Conservation (phyloP, 2,888 invertebrate species). For the Sarcophaga rosellei region DNA sequence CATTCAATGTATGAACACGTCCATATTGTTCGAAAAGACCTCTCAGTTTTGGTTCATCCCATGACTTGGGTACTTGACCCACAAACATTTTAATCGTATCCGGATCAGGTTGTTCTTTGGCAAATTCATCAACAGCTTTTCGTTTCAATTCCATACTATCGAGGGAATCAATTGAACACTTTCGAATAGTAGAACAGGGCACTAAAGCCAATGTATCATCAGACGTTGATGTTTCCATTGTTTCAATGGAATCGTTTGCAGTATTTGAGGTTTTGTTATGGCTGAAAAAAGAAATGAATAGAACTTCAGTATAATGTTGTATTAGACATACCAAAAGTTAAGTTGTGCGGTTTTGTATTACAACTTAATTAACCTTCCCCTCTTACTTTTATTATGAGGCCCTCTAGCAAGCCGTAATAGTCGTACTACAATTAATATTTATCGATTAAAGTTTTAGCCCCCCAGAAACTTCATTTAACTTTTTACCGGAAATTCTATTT, state of each 20-base stretch:
- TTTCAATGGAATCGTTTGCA: conserved; percentile 26
- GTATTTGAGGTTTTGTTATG: background rate
- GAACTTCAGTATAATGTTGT: too few relatives aligned
- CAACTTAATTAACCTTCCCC: background rate
- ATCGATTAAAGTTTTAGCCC: conserved; percentile 52
- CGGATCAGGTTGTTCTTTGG: conserved; percentile 92
- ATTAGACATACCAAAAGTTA: background rate
- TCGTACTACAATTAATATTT: conserved; percentile 43
- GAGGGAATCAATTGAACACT: conserved; percentile 40
- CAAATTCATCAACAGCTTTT: conserved; percentile 72
- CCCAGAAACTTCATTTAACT: conserved; percentile 52
- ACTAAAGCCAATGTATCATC: conserved; percentile 65
- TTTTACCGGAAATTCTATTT: conserved; percentile 62
- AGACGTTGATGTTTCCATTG: conserved; percentile 43
- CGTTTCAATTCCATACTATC: conserved; percentile 53
- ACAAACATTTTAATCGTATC: conserved; percentile 99
- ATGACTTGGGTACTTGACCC: conserved; percentile 96
- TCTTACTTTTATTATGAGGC: background rate
- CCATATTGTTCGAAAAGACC: conserved; percentile 98
- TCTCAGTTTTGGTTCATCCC: conserved; percentile 97
- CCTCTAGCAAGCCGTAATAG: background rate
- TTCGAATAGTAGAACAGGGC: conserved; percentile 55
- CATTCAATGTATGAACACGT: conserved; percentile 97
- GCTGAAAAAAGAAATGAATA: background rate
- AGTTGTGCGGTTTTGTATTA: conserved; percentile 36